Conservation (phyloP, 1,140 invertebrate species). For the Drosophila kurseongensis region DNA sequence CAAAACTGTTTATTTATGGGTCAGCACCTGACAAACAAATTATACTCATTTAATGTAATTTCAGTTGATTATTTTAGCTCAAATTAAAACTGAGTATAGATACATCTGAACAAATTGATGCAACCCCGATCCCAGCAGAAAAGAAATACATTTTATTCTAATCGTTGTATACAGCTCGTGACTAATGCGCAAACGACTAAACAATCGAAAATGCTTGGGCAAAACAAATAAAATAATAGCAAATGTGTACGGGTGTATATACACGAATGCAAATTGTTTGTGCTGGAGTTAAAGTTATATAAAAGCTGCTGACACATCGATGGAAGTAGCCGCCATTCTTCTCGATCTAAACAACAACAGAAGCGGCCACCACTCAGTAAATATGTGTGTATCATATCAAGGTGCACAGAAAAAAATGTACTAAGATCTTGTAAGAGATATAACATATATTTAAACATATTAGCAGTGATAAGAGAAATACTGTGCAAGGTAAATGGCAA, state of each 20-base stretch:
- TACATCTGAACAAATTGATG: slow-evolving; percentile 2
- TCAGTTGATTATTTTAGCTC: not conserved
- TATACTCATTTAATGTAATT: not conserved
- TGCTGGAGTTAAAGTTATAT: slow-evolving; percentile 31
- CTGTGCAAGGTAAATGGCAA: not conserved
- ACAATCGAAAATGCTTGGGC: slow-evolving; percentile 3
- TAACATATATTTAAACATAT: not conserved
- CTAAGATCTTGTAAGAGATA: not conserved
- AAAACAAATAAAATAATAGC: slow-evolving; percentile 8
- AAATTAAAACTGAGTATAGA: slow-evolving; percentile 14
- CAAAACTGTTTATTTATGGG: not conserved
- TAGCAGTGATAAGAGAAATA: not conserved
- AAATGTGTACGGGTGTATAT: slow-evolving; percentile 5
- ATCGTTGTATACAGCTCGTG: slow-evolving; percentile 15
- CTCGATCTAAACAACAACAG: slow-evolving; percentile 21
- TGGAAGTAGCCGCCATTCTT: slow-evolving; percentile 27
- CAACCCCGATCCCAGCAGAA: not conserved
- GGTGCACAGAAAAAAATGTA: slow-evolving; percentile 3
- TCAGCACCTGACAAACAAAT: not conserved
- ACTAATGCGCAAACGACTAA: slow-evolving; percentile 18
- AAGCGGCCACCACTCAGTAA: not conserved
- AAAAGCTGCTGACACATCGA: slow-evolving; percentile 23
- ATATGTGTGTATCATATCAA: not conserved
- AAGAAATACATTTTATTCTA: slow-evolving; percentile 8
- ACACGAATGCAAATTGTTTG: slow-evolving; percentile 28